Evolutionary conservation across 1,140 invertebrate genomes (phyloP).

Genomic region (Diorhabda sublineata): DNA sequence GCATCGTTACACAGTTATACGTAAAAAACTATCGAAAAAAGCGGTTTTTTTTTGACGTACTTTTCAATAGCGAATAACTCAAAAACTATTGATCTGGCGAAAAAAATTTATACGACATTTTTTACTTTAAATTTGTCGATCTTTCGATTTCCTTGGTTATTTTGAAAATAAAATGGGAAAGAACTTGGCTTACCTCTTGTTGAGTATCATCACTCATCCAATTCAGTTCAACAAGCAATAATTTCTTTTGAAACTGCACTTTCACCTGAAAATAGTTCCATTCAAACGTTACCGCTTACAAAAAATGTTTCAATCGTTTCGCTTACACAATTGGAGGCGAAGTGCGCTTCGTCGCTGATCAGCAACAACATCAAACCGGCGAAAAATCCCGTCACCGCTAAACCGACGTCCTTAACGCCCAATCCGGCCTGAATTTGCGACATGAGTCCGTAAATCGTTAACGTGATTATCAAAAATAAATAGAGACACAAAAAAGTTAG

Average conservation of each 20-base stretch:
- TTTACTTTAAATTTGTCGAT: too few relatives aligned
- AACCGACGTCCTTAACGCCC: conserved; percentile 61
- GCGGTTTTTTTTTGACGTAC: too few relatives aligned
- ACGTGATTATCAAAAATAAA: conserved; percentile 62
- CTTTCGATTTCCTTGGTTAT: too few relatives aligned
- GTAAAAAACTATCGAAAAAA: too few relatives aligned
- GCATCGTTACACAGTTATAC: too few relatives aligned
- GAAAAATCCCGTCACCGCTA: conserved; percentile 59
- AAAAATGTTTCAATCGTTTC: neutral
- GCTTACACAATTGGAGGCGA: conserved; percentile 52
- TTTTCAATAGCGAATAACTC: too few relatives aligned
- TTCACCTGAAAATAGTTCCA: conserved; percentile 49
- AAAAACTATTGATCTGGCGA: too few relatives aligned
- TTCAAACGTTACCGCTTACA: neutral
- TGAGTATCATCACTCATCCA: conserved; percentile 52
- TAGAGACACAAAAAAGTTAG: conserved; percentile 62
- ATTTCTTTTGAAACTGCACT: conserved; percentile 65
- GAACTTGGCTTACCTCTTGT: conserved; percentile 37
- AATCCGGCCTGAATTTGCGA: conserved; percentile 64
- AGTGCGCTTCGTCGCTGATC: conserved; percentile 64
- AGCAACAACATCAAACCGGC: conserved; percentile 60
- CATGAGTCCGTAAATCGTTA: conserved; percentile 64
- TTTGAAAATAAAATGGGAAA: neutral
- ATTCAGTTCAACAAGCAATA: conserved; percentile 62
- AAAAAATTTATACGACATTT: too few relatives aligned